Conservation (phyloP, 2,113 vertebrate species). For the Gracilinanus agilis region DNA sequence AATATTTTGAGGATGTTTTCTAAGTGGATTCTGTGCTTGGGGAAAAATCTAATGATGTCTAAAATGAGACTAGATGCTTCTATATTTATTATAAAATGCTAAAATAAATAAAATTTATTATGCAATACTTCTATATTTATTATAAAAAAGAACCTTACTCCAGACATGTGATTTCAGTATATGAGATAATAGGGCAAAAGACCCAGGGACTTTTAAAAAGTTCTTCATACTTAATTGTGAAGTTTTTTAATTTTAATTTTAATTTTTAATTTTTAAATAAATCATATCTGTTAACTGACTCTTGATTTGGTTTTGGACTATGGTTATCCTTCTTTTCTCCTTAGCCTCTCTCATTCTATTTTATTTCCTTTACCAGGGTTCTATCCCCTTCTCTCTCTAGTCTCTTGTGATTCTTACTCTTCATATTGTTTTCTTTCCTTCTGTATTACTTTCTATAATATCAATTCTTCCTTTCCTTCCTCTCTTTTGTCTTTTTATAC, state of each 20-base stretch:
- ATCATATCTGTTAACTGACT: not conserved
- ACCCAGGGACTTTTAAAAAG: not conserved
- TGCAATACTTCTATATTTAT: not conserved
- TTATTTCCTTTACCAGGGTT: not conserved
- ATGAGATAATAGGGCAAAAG: not conserved
- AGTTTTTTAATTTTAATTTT: not conserved
- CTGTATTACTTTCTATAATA: not conserved
- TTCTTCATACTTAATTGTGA: not conserved
- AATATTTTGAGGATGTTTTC: not conserved
- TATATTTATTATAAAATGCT: not conserved
- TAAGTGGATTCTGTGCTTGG: not conserved
- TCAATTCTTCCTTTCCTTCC: not conserved
- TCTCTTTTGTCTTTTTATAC: not conserved
- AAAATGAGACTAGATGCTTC: not conserved
- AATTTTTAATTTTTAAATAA: too few relatives aligned
- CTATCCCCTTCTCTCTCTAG: not conserved
- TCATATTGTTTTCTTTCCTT: not conserved
- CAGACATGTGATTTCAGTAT: accelerated
- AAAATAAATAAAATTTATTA: too few relatives aligned
- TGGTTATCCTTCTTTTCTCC: not conserved
- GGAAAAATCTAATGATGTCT: not conserved
- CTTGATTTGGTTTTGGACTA: not conserved
- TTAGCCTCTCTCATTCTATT: not conserved
- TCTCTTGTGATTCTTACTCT: not conserved
- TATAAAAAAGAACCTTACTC: not conserved